A percentile compares a stretch with the other conserved stretches of the same genome.
Evolutionary conservation across 2,888 invertebrate genomes (phyloP).

Genomic region (Eretmocerus hayati): DNA sequence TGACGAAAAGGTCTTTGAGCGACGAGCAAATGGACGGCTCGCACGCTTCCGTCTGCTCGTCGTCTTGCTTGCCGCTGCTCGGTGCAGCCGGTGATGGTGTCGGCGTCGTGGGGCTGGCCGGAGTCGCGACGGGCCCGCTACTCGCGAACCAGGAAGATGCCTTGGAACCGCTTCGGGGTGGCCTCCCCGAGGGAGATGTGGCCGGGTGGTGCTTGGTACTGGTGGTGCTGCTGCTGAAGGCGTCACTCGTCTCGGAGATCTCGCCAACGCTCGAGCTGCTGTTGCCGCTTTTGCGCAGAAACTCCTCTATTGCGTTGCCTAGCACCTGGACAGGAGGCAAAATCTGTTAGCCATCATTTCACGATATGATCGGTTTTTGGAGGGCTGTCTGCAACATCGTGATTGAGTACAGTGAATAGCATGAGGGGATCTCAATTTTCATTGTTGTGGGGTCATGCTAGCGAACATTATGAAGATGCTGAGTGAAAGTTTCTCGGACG

Average conservation of each 20-base stretch:
- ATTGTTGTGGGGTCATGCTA: no score
- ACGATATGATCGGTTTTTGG: no score
- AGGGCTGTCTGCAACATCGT: no score
- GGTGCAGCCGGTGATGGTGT: background rate
- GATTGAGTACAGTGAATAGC: no score
- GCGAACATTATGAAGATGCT: background rate
- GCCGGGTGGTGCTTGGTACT: no score
- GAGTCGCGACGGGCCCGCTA: constrained; percentile 7
- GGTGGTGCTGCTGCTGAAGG: background rate
- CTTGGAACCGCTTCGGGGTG: constrained; percentile 23
- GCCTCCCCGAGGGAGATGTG: constrained; percentile 22
- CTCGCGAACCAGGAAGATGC: constrained; percentile 39
- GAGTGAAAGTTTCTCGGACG: no score
- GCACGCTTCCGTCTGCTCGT: constrained; percentile 62
- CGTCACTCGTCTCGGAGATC: constrained; percentile 16
- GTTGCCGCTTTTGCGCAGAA: constrained; percentile 49
- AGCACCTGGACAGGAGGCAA: constrained; percentile 48
- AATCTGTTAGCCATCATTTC: no score
- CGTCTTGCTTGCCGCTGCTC: constrained; percentile 55
- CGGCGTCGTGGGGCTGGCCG: background rate
- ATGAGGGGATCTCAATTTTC: no score
- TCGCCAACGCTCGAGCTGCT: constrained; percentile 20
- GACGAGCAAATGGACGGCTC: constrained; percentile 78
- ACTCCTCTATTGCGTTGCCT: constrained; percentile 79
- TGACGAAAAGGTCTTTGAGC: constrained; percentile 79